Conservation (phyloP, 2,797 vertebrate genomes). For the Melanotaenia boesemani region DNA sequence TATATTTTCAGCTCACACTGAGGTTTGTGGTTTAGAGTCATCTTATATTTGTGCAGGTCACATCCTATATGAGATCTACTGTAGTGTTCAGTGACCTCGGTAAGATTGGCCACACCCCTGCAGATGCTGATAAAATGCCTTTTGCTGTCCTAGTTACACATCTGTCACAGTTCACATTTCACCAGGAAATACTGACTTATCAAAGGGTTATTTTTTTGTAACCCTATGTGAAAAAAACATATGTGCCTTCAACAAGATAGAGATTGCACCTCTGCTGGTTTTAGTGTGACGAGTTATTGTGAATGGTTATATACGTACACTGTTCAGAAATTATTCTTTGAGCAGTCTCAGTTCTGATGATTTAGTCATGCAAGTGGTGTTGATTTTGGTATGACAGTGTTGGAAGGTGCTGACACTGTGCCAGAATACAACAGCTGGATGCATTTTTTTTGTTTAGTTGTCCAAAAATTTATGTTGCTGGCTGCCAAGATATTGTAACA, state of each 20-base stretch:
- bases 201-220: background rate
- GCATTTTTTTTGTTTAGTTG: background rate
- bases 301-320: background rate
- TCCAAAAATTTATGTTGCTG: background rate
- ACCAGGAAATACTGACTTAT: background rate
- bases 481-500: background rate
- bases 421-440: background rate
- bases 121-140: constrained; percentile 1
- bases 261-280: background rate
- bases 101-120: background rate
- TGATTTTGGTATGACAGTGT: too few species aligned
- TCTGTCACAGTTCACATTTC: background rate
- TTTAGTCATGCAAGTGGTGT: too few species aligned
- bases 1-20: background rate
- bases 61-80: background rate
- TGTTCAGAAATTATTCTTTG: background rate
- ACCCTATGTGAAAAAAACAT: background rate
- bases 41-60: background rate
- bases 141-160: constrained; percentile 22
- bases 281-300: background rate
- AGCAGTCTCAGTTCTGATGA: too few species aligned
- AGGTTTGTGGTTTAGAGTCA: background rate
- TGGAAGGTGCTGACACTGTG: background rate
- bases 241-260: background rate
- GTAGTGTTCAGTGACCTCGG: background rate